Percentiles rank a stretch among this genome's conserved stretches.
These are phyloP conservation scores for Xyrauchen texanus DNA, from an alignment of 2,113 vertebrate species.

Conservation along the genomic window DNA sequence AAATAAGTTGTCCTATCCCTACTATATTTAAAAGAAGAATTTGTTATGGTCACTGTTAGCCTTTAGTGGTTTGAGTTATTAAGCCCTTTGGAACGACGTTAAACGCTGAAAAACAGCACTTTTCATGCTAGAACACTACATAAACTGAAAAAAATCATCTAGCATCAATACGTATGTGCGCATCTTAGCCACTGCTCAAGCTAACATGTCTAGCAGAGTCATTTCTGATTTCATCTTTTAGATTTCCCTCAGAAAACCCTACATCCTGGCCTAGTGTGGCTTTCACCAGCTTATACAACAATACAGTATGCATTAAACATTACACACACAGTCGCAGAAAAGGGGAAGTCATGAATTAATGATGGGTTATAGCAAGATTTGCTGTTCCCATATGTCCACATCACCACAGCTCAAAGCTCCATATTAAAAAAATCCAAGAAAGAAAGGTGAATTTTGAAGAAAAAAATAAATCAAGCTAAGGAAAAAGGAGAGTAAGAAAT, in stretches of 20 bases:
- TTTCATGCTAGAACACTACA: constrained; percentile 20
- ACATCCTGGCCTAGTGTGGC: neutral
- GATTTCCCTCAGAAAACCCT: neutral
- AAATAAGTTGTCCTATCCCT: neutral
- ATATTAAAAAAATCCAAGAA: neutral
- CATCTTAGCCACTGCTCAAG: neutral
- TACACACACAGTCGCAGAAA: constrained; percentile 30
- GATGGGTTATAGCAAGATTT: constrained; percentile 39
- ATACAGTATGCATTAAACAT: constrained; percentile 25
- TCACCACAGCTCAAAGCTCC: neutral
- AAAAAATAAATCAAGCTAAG: neutral
- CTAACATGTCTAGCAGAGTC: neutral
- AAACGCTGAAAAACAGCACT: neutral
- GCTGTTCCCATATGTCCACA: constrained; percentile 5
- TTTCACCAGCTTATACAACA: neutral
- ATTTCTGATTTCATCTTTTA: neutral
- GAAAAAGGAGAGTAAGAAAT: too few species aligned
- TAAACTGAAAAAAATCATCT: neutral
- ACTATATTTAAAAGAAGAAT: neutral
- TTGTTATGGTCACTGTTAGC: neutral
- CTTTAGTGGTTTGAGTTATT: neutral
- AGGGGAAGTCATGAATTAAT: constrained; percentile 51
- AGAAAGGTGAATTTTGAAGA: neutral
- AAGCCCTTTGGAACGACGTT: neutral
- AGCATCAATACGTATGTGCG: neutral